These are phyloP conservation scores for Nemotelus nigrinus DNA, from an alignment of 2,888 invertebrate genomes.

Conservation along the genomic window DNA sequence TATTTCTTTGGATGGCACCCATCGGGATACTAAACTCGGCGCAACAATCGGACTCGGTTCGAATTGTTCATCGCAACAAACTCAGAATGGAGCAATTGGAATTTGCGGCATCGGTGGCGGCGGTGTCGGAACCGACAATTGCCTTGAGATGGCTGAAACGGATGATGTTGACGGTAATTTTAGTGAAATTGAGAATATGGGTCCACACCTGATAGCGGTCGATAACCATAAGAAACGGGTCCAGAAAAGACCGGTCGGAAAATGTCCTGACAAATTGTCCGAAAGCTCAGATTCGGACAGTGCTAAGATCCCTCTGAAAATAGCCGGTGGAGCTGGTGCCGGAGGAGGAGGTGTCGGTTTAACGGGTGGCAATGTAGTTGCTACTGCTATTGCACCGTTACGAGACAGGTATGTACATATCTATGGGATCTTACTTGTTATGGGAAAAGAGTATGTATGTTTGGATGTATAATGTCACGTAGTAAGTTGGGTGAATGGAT, in stretches of 20 bases:
- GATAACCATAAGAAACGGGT: constrained; percentile 58
- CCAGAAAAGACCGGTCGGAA: constrained; percentile 60
- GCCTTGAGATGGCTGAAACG: constrained; percentile 62
- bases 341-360: background rate
- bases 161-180: constrained; percentile 65
- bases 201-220: constrained; percentile 63
- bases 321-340: constrained; percentile 54
- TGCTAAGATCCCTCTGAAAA: constrained; percentile 73
- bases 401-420: constrained; percentile 70
- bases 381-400: constrained; percentile 60
- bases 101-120: constrained; percentile 10
- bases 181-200: constrained; percentile 65
- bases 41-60: constrained; percentile 59
- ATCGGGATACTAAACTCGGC: constrained; percentile 75
- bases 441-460: background rate
- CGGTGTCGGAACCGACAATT: constrained; percentile 56
- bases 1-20: constrained; percentile 92
- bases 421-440: no score
- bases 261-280: constrained; percentile 68
- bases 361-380: constrained; percentile 51
- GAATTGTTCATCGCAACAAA: constrained; percentile 55
- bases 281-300: constrained; percentile 81
- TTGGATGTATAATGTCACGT: background rate
- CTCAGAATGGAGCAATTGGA: constrained; percentile 48
- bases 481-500: no score